Conservation (phyloP, 2,888 invertebrate genomes). For the Eupelmus urozonus region DNA sequence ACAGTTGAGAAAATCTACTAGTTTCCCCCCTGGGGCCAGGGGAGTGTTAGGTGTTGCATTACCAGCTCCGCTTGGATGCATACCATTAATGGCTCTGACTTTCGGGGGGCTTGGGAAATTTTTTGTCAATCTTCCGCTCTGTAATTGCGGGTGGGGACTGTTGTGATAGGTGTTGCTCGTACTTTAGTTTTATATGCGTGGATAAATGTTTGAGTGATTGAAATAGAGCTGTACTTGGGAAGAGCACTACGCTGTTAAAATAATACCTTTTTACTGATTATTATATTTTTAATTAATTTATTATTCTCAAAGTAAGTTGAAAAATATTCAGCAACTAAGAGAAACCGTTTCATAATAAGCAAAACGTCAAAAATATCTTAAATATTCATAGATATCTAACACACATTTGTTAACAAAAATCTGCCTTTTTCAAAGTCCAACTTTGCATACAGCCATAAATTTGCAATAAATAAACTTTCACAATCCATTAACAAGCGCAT, state of each 20-base stretch:
- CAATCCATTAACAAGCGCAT: slow-evolving; percentile 25
- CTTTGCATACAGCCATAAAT: slow-evolving; percentile 6
- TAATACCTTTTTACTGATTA: no score
- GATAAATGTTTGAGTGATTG: neutral
- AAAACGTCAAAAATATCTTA: neutral
- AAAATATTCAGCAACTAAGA: no score
- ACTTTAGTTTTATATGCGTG: neutral
- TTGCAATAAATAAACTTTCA: slow-evolving; percentile 33
- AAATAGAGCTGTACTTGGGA: neutral
- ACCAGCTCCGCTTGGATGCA: slow-evolving; percentile 1
- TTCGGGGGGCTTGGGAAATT: neutral
- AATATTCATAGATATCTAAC: slow-evolving; percentile 12
- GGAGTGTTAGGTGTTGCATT: slow-evolving; percentile 9
- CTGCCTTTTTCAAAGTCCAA: neutral
- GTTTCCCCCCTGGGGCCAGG: neutral
- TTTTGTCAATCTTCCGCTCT: slow-evolving; percentile 14
- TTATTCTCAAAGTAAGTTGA: no score
- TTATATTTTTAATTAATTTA: no score
- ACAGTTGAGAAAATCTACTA: slow-evolving; percentile 45
- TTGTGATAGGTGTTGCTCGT: slow-evolving; percentile 21
- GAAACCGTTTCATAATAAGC: neutral
- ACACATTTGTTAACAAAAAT: neutral
- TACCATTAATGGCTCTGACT: slow-evolving; percentile 23
- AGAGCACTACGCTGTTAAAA: no score
- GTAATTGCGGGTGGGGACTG: neutral